Evolutionary conservation across 2,888 invertebrate species (phyloP), one percentile per base, ranked within the genome.

Genomic region (Nowickia ferox): DNA sequence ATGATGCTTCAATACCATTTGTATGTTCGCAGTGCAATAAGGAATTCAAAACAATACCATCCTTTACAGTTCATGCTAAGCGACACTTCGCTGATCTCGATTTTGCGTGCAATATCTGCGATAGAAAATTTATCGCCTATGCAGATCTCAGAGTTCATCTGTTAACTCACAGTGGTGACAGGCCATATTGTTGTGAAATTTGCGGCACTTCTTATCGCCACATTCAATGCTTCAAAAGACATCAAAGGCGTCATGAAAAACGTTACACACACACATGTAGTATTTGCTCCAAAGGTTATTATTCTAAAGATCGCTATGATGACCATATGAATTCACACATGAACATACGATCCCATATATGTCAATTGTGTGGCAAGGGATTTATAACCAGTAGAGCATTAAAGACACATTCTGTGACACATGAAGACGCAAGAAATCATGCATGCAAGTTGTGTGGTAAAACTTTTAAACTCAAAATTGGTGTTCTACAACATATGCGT

Each of bases 311-410:
- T 65, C 74, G 78, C 30, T 85, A 80, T 53, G 65, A 63, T 30
- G 84, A 87, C 38, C 87, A 87, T 66, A 85, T 87, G 77, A 79
- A 85, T 38, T 85, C 87, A 0, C 85, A 87, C 48, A 77, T 75
- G 51, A 84, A 86, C 17, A 82, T 84, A 22, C 78, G 86, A 9
- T 71, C 55, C 6, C 72, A 81, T 72, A 77, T 83, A 55, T 87
- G 87, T 48, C 72, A 78, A 40, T 59, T 75, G 9, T 87, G 87
- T 46, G 81, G 78, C 17, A 87, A 84, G 19, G 85, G 74, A 44
- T 87, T 87, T 65, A 81, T 78, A n/a, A 81, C 84, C 4, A 80
- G 65, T 1, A 84, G 78, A 68, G 84, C 87, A 17, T 81, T 87
- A 44, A 75, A 75, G 4, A 84, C 82, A 38, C 87, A 87, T 68